Evolutionary conservation across 1,140 invertebrate species (phyloP).

Genomic region (Caenorhabditis brenneri): DNA sequence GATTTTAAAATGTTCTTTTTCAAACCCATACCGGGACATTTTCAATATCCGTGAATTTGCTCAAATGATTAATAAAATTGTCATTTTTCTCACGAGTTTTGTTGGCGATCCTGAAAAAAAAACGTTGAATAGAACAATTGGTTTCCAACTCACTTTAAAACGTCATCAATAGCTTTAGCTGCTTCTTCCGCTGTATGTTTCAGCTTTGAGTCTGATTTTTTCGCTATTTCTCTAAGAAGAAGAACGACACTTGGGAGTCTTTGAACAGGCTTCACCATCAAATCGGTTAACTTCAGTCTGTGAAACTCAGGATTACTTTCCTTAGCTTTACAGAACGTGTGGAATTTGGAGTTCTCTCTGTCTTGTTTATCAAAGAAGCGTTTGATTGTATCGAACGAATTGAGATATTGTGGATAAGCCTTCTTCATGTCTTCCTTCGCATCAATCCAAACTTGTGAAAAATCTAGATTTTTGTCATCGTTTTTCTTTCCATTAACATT

Average conservation of each 20-base stretch:
- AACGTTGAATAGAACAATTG: not conserved
- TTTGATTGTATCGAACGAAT: constrained; percentile 95
- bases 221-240: constrained; percentile 89
- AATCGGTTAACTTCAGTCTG: constrained; percentile 87
- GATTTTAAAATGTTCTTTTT: not conserved
- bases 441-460: constrained; percentile 52
- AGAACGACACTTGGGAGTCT: constrained; percentile 91
- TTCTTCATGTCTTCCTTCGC: constrained; percentile 78
- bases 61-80: constrained; percentile 38
- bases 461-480: not conserved
- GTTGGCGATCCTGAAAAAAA: constrained; percentile 50
- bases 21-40: constrained; percentile 51
- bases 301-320: constrained; percentile 83
- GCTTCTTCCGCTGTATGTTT: constrained; percentile 83
- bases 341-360: constrained; percentile 88
- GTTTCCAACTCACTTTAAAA: constrained; percentile 77
- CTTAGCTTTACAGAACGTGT: constrained; percentile 79
- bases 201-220: constrained; percentile 84
- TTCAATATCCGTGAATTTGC: constrained; percentile 53
- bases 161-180: constrained; percentile 84
- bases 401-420: constrained; percentile 94
- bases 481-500: not conserved
- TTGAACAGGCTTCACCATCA: constrained; percentile 94
- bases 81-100: constrained; percentile 52
- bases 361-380: constrained; percentile 88